Base-by-base conservation (phyloP, 2,888 invertebrate species). In the Peribatodes rhomboidaria region DNA sequence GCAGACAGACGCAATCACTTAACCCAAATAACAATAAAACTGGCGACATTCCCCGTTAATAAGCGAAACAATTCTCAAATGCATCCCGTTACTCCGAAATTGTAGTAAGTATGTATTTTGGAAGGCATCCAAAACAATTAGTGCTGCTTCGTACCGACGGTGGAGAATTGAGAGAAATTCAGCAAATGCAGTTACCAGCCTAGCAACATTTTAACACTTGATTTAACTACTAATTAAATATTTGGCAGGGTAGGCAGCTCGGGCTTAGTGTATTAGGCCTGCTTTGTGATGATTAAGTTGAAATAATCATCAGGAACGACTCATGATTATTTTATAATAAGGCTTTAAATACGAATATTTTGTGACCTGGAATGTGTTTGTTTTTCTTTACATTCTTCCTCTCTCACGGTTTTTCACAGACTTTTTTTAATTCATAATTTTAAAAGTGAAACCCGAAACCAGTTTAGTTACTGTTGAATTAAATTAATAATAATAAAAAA, bases 61-160 rank as follows among this genome's bases (percentile, higher is more conserved):
- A 61, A 62, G 61, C 68, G 67, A 70, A 70, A 72, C 73, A 74
- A 73, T 74, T 76, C 76, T 73, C 73, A 81, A 84, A 84, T 85
- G 84, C 85, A 81, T 72, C 77, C 78, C 76, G 79, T 78, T 81
- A 81, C 82, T 80, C 85, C 83, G 86, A 87, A 90, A 89, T 88
- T 89, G 84, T 80, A 82, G 85, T 89, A 88, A 90, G 89, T 88
- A 88, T 87, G 87, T 89, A 88, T 89, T 87, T 91, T 92, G 92
- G 92, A 91, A 82, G 75, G 84, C 75, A 79, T 89, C 92, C 92
- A 93, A 93, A 92, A 91, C 90, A 91, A 91, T 91, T 91, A 93
- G 90, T 85, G 85, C 85, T 82, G 56, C 63, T 63, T 65, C 80
- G 78, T 77, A 79, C 81, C 82, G 81, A 81, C 72, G 72, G 68